These are phyloP conservation scores for Synergus itoensis DNA, from an alignment of 2,888 invertebrate species.

Conservation along the genomic window DNA sequence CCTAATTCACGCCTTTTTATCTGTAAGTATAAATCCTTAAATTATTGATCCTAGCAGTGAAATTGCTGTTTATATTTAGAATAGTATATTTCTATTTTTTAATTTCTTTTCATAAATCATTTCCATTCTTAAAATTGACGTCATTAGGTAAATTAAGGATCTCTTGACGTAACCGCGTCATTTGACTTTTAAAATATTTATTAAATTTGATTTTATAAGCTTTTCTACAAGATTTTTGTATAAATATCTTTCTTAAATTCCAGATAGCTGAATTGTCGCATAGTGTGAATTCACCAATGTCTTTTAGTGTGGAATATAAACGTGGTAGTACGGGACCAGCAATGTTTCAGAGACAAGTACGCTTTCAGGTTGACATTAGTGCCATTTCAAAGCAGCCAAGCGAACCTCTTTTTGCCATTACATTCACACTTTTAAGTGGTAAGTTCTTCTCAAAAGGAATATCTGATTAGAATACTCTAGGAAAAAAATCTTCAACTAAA, in stretches of 20 bases:
- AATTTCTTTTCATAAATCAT: neutral
- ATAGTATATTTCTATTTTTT: neutral
- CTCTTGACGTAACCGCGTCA: neutral
- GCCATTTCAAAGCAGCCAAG: conserved; percentile 89
- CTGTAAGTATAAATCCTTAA: conserved; percentile 82
- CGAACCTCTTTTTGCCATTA: conserved; percentile 93
- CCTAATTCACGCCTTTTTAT: conserved; percentile 98
- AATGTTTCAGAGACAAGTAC: conserved; percentile 97
- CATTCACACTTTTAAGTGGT: conserved; percentile 96
- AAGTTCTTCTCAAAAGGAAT: conserved; percentile 63
- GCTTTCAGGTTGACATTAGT: conserved; percentile 95
- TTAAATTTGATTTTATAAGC: conserved; percentile 18
- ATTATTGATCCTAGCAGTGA: neutral
- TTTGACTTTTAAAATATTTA: neutral
- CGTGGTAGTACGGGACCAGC: conserved; percentile 95
- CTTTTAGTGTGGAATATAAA: conserved; percentile 98
- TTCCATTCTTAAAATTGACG: neutral
- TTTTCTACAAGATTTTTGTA: neutral
- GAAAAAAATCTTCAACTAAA: neutral
- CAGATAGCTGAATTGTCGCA: conserved; percentile 98
- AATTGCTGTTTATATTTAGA: neutral
- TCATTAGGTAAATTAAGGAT: neutral
- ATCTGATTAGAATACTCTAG: neutral
- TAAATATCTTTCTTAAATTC: conserved; percentile 44
- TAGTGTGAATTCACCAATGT: conserved; percentile 98